Base-by-base conservation (phyloP, 1,140 invertebrate species). In the Forficula auricularia region DNA sequence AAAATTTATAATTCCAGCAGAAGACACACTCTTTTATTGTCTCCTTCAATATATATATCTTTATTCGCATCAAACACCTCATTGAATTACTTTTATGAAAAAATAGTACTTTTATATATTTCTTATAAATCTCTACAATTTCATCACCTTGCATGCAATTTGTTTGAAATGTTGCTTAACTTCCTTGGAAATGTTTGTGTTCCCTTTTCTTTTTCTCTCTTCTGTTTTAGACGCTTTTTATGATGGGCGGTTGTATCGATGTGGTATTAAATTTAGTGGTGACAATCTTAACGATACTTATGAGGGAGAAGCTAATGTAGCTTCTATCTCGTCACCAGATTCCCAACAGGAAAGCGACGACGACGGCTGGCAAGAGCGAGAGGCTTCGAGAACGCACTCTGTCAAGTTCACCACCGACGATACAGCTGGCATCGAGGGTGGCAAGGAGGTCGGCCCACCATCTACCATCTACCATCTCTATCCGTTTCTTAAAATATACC, bases 341-440 rank as follows among this genome's bases (percentile, higher is more conserved):
- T 19, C 31, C 33, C 44, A 46, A 19, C 38, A 32, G 9, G 44
- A 46, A 18, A 33, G 39, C 32, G 68, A 72, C 35, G 78, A 79
- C 38, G 73, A 75, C 48, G 71, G 70, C 42, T 83, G 79, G 73
- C 75, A 82, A 60, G 79, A 82, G 50, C 70, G 72, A 46, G 82
- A 87, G 55, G 75, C 76, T 2, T 82, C 82, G 2, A 66, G 84
- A 42, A 83, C 78, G 6, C 79, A 85, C 55, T 82, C 80, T 3
- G 86, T 92, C 48, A 90, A 89, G 61, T 91, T 92, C 61, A 82
- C 77, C 20, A 85, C 89, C 57, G 62, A 64, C 32, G 46, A 46
- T 1, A 77, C 82, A 42, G 68, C 73, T 19, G 73, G 74, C 18
- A 6, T 10, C 22, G 77, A 79, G 57, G 71, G 72, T 37, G 68